Evolutionary conservation across 2,797 vertebrate genomes (phyloP), one percentile per base, ranked within the genome.

Genomic region (Tolypeutes matacus): DNA sequence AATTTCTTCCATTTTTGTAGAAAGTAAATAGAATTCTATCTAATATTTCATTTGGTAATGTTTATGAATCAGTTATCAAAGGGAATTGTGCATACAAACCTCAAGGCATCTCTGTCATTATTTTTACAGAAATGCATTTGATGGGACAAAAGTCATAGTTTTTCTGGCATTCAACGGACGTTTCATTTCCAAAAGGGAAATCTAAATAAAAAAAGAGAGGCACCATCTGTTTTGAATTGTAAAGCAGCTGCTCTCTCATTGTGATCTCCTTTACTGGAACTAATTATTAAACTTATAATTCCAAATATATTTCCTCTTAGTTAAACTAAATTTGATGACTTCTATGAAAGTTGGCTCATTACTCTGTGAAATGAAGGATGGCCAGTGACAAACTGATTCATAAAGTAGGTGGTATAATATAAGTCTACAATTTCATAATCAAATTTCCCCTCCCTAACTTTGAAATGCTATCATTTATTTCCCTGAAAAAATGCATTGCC

Each of bases 251-350:
- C 23, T 96, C 46, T 92, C 76, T 97, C 69, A 93, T 87, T 95
- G 93, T 89, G 7, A 23, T 67, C 70, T 97, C 91, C 93, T 95
- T 97, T 56, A 76, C 46, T 86, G 65, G 49, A 97, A 93, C 60
- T 58, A 91, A 25, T 97, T 96, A 98, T 97, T 94, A 96, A 98
- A 98, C 65, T 76, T 96, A 49, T 82, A 97, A 98, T 91, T 95
- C 51, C 42, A 95, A 96, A 91, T 92, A 85, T 76, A 96, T 86
- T 81, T 91, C 89, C 77, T 97, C 94, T 95, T 96, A 97, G 95
- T 96, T 97, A 97, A 77, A 95, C 56, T 92, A 91, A 65, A 29
- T 73, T 25, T 80, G 21, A 29, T 69, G 86, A 82, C 49, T 82
- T 95, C 27, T 70, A 11, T 46, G 49, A 72, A 53, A 90, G 64